Conservation (phyloP, 2,113 vertebrate species). For the Sinocyclocheilus grahami region DNA sequence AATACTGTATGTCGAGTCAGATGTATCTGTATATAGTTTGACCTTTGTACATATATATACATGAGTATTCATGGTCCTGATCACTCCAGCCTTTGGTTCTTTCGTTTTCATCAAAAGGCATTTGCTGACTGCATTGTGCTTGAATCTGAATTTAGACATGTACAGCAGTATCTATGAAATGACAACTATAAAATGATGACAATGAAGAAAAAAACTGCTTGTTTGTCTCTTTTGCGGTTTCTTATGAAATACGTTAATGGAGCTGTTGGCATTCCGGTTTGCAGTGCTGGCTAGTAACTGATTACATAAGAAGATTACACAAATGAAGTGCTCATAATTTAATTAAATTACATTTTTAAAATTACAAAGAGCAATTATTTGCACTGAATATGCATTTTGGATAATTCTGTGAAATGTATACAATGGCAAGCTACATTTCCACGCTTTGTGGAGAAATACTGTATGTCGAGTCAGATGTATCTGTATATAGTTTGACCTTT, state of each 20-base stretch:
- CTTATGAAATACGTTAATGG: background rate
- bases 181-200: slow-evolving; percentile 68
- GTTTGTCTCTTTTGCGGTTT: slow-evolving; percentile 15
- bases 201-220: slow-evolving; percentile 44
- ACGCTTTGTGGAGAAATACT: slow-evolving; percentile 58
- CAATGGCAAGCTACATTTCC: slow-evolving; percentile 60
- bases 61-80: slow-evolving; percentile 67
- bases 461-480: slow-evolving; percentile 63
- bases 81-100: slow-evolving; percentile 75
- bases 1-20: slow-evolving; percentile 60
- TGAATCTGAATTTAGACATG: slow-evolving; percentile 80
- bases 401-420: slow-evolving; percentile 66
- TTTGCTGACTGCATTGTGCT: slow-evolving; percentile 83
- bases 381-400: slow-evolving; percentile 68
- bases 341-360: too few species aligned
- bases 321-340: too few species aligned
- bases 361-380: slow-evolving; percentile 59
- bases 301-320: too few species aligned
- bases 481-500: slow-evolving; percentile 78
- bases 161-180: slow-evolving; percentile 77
- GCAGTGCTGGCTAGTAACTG: too few species aligned
- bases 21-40: slow-evolving; percentile 75
- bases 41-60: slow-evolving; percentile 80
- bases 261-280: background rate
- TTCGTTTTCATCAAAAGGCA: slow-evolving; percentile 71